Percentiles rank a stretch among this genome's conserved stretches.
phyloP scores from a whole-genome alignment of 2,888 invertebrate species.

The Drosophila kanekoi region DNA sequence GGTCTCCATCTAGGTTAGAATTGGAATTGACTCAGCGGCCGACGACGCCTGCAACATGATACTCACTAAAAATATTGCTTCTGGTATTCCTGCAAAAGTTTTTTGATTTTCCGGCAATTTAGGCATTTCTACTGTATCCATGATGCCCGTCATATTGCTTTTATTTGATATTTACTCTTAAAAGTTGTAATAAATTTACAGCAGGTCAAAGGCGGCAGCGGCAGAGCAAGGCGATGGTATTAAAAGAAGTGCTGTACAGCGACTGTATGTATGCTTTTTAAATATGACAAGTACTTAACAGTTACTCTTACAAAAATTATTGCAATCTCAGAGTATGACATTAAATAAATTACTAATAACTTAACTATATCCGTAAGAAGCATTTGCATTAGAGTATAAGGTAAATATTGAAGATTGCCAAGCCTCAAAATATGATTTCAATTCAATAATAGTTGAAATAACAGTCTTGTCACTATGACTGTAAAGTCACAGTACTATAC shows the following conservation, averaged over 20 bases:
- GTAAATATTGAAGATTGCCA: not conserved
- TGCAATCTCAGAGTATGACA: not conserved
- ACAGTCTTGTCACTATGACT: not conserved
- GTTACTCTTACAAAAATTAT: not conserved
- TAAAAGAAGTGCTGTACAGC: conserved; percentile 36
- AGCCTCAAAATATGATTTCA: too few relatives aligned
- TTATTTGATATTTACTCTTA: conserved; percentile 30
- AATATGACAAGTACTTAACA: conserved; percentile 14
- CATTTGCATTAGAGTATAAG: not conserved
- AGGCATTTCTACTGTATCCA: conserved; percentile 84
- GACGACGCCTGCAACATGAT: conserved; percentile 22
- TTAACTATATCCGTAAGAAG: not conserved
- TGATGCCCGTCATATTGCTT: conserved; percentile 81
- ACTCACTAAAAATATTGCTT: conserved; percentile 94
- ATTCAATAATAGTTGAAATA: too few relatives aligned
- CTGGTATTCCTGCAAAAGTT: conserved; percentile 93
- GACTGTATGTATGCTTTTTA: not conserved
- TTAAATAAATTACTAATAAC: too few relatives aligned
- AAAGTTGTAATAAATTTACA: conserved; percentile 57
- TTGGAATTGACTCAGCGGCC: conserved; percentile 15
- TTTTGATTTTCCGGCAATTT: conserved; percentile 85
- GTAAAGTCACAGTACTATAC: not conserved
- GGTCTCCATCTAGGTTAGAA: conserved; percentile 66
- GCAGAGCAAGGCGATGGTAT: conserved; percentile 26
- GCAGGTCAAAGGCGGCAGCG: conserved; percentile 59